Conservation (phyloP, 2,113 vertebrate species). For the Cynoglossus semilaevis region DNA sequence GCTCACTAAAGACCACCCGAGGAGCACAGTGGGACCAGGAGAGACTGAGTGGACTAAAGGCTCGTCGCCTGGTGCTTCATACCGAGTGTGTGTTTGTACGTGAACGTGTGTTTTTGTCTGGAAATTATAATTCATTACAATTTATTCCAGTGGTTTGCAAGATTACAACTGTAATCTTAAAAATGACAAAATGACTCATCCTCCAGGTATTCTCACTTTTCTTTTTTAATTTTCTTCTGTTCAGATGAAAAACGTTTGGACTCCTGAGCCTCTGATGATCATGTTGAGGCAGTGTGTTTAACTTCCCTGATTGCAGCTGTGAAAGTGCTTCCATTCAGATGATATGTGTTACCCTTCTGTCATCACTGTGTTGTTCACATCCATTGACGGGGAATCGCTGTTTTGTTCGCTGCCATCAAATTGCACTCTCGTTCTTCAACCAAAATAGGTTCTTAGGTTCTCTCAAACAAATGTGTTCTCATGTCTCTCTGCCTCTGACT, state of each 20-base stretch:
- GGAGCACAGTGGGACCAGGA: no score
- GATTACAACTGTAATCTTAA: no score
- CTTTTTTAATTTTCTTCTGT: no score
- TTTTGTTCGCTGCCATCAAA: constrained; percentile 62
- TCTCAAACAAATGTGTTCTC: constrained; percentile 47
- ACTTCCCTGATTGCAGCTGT: constrained; percentile 29
- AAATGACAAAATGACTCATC: no score
- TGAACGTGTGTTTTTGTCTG: no score
- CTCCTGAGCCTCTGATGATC: background rate
- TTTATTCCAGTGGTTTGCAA: no score
- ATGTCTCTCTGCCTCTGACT: constrained; percentile 44
- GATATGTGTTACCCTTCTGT: constrained; percentile 34
- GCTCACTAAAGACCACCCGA: no score
- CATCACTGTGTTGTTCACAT: constrained; percentile 34
- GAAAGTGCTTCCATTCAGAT: constrained; percentile 41
- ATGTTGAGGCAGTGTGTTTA: constrained; percentile 20
- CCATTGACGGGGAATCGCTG: constrained; percentile 46
- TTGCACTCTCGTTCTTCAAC: constrained; percentile 39
- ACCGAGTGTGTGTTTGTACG: no score
- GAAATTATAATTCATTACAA: no score
- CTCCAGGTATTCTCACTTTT: constrained; percentile 9
- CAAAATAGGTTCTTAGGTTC: constrained; percentile 43
- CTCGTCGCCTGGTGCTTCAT: no score
- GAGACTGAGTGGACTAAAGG: no score
- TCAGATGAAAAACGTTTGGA: no score